Base-by-base conservation (phyloP, 2,113 vertebrate genomes). In the Muntiacus reevesi region DNA sequence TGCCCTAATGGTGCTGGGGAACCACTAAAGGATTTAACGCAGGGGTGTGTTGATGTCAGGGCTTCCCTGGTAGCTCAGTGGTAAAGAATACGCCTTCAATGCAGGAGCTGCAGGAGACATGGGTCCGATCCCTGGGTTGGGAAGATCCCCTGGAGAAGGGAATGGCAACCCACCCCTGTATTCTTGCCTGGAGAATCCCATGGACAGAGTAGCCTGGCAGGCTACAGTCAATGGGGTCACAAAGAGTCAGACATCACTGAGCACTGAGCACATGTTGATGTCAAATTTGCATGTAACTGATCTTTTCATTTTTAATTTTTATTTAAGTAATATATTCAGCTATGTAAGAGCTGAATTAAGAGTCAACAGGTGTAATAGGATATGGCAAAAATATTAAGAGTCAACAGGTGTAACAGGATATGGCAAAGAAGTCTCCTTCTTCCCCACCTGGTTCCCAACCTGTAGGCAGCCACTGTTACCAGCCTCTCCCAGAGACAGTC, bases 11-110 rank as follows among this genome's bases (percentile, higher is more conserved):
- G 47, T 2, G 25, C 60, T 11, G 23, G 64, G 88, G 45, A 62
- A 47, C 55, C 52, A 55, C 9, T 52, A 4, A 28, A 36, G 67
- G 33, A 27, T 7, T 64, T 55, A 59, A 57, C 85, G 50, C 27
- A 43, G 23, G 43, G n/a, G 10, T 3, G 0, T 28, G 11, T 52
- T 16, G 11, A 60, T 33, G 40, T 74, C 76, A 84, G 36, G 10
- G 36, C n/a, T 40, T 74, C 67, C 19, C 21, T 5, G 6, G 21
- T 13, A 11, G 21, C n/a, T 40, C 21, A 21, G 67, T 0, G 0
- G 67, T 71, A 40, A 71, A 71, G 67, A 40, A 40, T 71, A 21
- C 0, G 10, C n/a, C 67, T 71, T n/a, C 10, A 71, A 1, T 23
- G n/a, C 19, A 40, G n/a, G n/a, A 40, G 67, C 67, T 19, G 2